A percentile compares a stretch with the other conserved stretches of the same genome.
Evolutionary conservation across 2,888 invertebrate genomes (phyloP).

Genomic region (Xanthia togata): DNA sequence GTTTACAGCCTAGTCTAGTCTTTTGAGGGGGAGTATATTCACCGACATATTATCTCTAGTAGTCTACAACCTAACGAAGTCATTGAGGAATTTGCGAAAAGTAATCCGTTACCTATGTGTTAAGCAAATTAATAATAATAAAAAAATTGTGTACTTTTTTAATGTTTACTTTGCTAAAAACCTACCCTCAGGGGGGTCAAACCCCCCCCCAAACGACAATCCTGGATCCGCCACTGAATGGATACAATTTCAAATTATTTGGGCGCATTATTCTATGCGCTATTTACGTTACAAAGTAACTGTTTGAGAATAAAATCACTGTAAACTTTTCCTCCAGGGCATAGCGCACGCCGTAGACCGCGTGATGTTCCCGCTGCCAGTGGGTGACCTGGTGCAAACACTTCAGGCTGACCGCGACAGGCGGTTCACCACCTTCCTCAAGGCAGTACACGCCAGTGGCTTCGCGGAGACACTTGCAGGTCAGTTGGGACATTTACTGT

Average conservation of each 20-base stretch:
- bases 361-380: constrained; percentile 97
- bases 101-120: too few relatives aligned
- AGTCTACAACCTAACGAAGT: too few relatives aligned
- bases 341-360: constrained; percentile 96
- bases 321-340: constrained; percentile 83
- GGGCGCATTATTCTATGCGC: background rate
- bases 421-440: constrained; percentile 94
- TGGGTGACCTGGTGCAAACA: constrained; percentile 96
- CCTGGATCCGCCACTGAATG: too few relatives aligned
- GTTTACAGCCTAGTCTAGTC: background rate
- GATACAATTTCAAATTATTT: background rate
- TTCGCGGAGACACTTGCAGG: constrained; percentile 94
- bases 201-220: too few relatives aligned
- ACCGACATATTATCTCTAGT: too few relatives aligned
- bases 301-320: background rate
- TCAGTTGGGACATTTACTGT: constrained; percentile 72
- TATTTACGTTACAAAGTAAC: background rate
- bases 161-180: too few relatives aligned
- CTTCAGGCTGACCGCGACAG: constrained; percentile 95
- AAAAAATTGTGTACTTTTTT: too few relatives aligned
- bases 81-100: too few relatives aligned
- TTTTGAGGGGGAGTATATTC: too few relatives aligned
- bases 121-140: too few relatives aligned
- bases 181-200: too few relatives aligned
- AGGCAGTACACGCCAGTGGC: constrained; percentile 94